Percentiles rank a stretch among this genome's conserved stretches.
phyloP scores from a whole-genome alignment of 1,140 invertebrate species.

The Antheraea mylitta region DNA sequence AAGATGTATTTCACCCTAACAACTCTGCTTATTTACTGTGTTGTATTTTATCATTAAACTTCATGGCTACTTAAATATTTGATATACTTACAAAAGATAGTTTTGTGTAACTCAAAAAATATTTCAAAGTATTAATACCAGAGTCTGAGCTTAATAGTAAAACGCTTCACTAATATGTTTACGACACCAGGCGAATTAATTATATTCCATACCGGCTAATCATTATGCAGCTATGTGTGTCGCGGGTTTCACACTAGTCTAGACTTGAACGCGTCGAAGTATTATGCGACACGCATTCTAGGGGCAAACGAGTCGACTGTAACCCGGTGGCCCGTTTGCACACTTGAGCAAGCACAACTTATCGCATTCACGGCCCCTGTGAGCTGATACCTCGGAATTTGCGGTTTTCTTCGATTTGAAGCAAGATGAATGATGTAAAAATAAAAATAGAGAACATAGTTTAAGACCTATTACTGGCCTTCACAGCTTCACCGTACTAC shows the following conservation, averaged over 20 bases:
- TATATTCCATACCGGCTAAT: not conserved
- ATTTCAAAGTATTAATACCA: no score
- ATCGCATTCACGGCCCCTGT: constrained; percentile 20
- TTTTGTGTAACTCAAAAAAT: no score
- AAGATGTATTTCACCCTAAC: no score
- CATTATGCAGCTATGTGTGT: constrained; percentile 6
- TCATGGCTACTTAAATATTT: no score
- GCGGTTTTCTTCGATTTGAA: not conserved
- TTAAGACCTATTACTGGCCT: no score
- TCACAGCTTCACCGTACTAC: no score
- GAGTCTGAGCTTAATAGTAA: no score
- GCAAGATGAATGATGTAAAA: no score
- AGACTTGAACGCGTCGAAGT: constrained; percentile 9
- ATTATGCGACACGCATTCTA: constrained; percentile 33
- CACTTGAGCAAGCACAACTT: constrained; percentile 33
- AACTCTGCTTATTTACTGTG: no score
- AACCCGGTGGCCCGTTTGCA: constrained; percentile 45
- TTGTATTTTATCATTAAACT: no score
- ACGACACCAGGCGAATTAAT: not conserved
- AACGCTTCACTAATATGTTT: no score
- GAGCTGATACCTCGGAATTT: constrained; percentile 16
- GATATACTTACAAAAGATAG: no score
- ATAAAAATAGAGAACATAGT: not conserved
- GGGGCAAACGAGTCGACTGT: constrained; percentile 34
- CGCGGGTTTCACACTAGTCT: constrained; percentile 10